phyloP scores from a whole-genome alignment of 1,140 invertebrate genomes.

The Papilio xuthus region DNA sequence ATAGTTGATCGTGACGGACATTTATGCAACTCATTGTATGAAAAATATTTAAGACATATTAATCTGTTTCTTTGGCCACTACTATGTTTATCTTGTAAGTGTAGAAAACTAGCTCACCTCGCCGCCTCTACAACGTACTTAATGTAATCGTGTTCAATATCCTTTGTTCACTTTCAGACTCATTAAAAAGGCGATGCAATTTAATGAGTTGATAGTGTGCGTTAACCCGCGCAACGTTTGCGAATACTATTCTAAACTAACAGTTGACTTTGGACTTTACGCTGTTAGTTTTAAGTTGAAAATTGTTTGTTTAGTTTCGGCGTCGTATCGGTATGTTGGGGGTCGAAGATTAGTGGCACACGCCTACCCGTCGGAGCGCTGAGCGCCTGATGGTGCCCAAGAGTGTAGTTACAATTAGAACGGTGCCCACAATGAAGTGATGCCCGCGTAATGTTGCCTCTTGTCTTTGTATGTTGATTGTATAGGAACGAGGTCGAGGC shows the following conservation, averaged over 20 bases:
- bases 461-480: conserved; percentile 81
- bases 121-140: conserved; percentile 70
- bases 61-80: conserved; percentile 24
- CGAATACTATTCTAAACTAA: conserved; percentile 57
- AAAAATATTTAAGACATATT: background rate
- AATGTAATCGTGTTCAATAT: conserved; percentile 80
- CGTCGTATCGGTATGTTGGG: conserved; percentile 73
- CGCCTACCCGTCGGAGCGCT: conserved; percentile 77
- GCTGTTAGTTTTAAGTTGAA: conserved; percentile 45
- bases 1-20: too few species aligned
- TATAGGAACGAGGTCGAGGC: conserved; percentile 59
- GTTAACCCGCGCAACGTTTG: conserved; percentile 78
- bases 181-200: conserved; percentile 82
- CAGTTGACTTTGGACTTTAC: conserved; percentile 54
- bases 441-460: conserved; percentile 77
- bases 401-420: conserved; percentile 82
- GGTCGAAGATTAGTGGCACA: conserved; percentile 80
- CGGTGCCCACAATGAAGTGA: conserved; percentile 80
- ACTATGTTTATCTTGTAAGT: conserved; percentile 52
- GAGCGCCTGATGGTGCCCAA: conserved; percentile 78
- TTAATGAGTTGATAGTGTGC: conserved; percentile 82
- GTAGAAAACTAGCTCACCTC: conserved; percentile 64
- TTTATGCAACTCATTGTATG: too few species aligned
- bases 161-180: conserved; percentile 82
- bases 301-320: conserved; percentile 52